Evolutionary conservation across 2,888 invertebrate species (phyloP), one percentile per base, ranked within the genome.

Genomic region (Spicauda simplicius): DNA sequence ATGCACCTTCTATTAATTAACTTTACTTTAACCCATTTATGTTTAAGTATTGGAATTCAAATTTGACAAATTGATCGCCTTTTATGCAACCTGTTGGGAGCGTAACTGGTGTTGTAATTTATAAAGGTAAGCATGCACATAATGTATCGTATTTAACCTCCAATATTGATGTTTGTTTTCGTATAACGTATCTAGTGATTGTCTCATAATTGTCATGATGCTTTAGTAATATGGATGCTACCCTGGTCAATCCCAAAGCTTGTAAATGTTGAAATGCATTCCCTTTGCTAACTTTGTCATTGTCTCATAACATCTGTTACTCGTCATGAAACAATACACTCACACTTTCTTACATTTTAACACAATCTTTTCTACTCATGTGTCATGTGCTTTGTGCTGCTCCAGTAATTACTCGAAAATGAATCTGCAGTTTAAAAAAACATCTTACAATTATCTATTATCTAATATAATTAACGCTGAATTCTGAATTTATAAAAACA

Each of bases 61-160:
- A 87, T 90, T 91, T 92, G 91, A 93, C 85, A 86, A 89, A 87
- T 84, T 88, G 86, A 88, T 91, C 90, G 84, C 92, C 91, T 91
- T 93, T 92, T 92, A 91, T 93, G 93, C 93, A 91, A 91, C 91
- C 91, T 84, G 82, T 84, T 86, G 90, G 91, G 88, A 88, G 91
- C 91, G 90, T 93, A 92, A 92, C 83, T 91, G 91, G 91, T 91
- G 87, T 89, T 87, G 86, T 90, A 88, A 90, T 89, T 90, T 88
- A 85, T 87, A 86, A 91, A 93, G 93, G 93, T 93, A 93, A 93
- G 93, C 93, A 91, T 91, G 91, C 90, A 91, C 87, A 87, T 81
- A 85, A 87, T 88, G 88, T 90, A 88, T 82, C 79, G 82, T 83
- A 77, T 75, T 78, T 78, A 78, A 75, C 74, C 74, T 78, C 74